These are phyloP conservation scores for Myotis findleyi DNA, from an alignment of 2,797 vertebrate genomes.

Conservation along the genomic window DNA sequence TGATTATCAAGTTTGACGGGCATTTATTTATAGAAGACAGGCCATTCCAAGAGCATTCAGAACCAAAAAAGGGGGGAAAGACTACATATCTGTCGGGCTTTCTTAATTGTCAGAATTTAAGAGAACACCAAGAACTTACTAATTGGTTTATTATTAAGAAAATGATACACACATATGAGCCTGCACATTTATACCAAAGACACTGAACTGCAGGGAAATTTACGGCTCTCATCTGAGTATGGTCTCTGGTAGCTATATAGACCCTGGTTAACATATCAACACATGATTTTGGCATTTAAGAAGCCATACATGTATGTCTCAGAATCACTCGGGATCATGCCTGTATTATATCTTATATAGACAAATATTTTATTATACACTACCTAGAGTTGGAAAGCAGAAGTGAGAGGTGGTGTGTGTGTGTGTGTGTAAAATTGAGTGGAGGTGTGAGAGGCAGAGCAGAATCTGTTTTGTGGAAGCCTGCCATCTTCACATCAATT, in stretches of 20 bases:
- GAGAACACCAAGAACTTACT: neutral
- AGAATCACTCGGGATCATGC: neutral
- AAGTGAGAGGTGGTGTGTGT: neutral
- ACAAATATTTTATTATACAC: neutral
- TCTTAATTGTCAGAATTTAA: neutral
- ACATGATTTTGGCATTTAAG: neutral
- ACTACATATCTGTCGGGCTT: neutral
- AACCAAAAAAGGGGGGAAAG: neutral
- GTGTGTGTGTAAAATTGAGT: neutral
- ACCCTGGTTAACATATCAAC: neutral
- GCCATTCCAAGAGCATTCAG: neutral
- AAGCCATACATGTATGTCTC: neutral
- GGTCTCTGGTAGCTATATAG: neutral
- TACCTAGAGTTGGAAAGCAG: neutral
- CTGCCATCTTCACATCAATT: slow-evolving; percentile 11
- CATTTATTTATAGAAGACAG: neutral
- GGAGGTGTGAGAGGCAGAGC: neutral
- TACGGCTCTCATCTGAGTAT: neutral
- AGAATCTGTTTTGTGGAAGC: slow-evolving; percentile 28
- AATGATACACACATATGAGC: neutral
- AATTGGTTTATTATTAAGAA: neutral
- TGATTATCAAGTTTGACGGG: neutral
- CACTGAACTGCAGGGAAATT: neutral
- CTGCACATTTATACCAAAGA: neutral
- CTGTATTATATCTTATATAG: neutral